These are phyloP conservation scores for Carassius auratus DNA, from an alignment of 2,113 vertebrate species.

Conservation along the genomic window DNA sequence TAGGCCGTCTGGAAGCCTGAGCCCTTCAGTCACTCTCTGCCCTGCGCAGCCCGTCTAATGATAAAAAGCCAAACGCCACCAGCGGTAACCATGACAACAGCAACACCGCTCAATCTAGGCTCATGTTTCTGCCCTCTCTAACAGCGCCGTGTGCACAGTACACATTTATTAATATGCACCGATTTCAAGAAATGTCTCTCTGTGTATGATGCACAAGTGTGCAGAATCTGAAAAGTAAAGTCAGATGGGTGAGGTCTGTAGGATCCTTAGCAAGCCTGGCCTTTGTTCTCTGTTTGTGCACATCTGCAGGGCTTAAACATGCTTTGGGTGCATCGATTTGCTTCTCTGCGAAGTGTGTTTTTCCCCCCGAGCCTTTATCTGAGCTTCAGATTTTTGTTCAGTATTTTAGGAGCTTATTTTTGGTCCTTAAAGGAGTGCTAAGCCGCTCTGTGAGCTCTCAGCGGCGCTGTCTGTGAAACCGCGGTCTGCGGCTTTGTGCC, in stretches of 20 bases:
- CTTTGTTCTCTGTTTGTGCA: slow-evolving; percentile 17
- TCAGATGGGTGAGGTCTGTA: neutral
- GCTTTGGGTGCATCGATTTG: slow-evolving; percentile 33
- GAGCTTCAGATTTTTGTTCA: slow-evolving; percentile 20
- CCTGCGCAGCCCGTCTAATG: slow-evolving; percentile 58
- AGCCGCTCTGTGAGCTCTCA: slow-evolving; percentile 18
- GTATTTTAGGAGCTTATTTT: slow-evolving; percentile 38
- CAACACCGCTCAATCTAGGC: slow-evolving; percentile 64
- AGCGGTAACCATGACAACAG: slow-evolving; percentile 75
- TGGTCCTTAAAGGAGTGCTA: slow-evolving; percentile 27
- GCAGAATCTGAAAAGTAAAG: neutral
- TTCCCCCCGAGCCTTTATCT: slow-evolving; percentile 15
- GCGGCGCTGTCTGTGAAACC: neutral
- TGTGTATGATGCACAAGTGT: neutral
- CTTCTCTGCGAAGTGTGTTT: neutral
- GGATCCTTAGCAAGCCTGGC: neutral
- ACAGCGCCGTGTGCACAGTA: slow-evolving; percentile 65
- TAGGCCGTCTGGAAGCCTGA: slow-evolving; percentile 19
- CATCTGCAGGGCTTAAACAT: slow-evolving; percentile 17
- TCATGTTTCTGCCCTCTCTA: slow-evolving; percentile 68
- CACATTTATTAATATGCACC: slow-evolving; percentile 62
- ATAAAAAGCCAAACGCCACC: slow-evolving; percentile 58
- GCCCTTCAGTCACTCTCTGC: slow-evolving; percentile 64
- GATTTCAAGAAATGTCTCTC: slow-evolving; percentile 2
- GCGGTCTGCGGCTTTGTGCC: neutral